Conservation (phyloP, 2,113 vertebrate species). For the Narcine bancroftii region DNA sequence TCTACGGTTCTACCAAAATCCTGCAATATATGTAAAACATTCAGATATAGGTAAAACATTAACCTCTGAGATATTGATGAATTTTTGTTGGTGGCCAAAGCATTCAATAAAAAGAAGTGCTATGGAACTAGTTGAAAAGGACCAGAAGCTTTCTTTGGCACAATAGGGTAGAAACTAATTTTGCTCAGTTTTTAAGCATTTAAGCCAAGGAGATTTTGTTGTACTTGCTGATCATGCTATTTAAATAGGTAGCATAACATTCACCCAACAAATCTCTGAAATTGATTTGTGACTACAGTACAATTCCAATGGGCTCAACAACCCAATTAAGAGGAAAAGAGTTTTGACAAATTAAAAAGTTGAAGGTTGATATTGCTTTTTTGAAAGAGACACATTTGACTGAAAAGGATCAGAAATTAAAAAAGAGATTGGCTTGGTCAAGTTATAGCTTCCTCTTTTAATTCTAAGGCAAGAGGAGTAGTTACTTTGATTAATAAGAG, state of each 20-base stretch:
- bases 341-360: too few species aligned
- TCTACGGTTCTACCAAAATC: too few species aligned
- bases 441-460: too few species aligned
- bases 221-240: not conserved
- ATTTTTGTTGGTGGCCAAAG: not conserved
- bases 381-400: too few species aligned
- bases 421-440: too few species aligned
- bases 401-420: too few species aligned
- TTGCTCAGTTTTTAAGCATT: not conserved
- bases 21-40: too few species aligned
- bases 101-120: not conserved
- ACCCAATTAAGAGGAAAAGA: too few species aligned
- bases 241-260: slow-evolving; percentile 25
- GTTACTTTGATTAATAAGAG: too few species aligned
- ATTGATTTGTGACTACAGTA: slow-evolving; percentile 17
- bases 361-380: too few species aligned
- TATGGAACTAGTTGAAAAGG: not conserved
- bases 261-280: slow-evolving; percentile 29
- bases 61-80: not conserved
- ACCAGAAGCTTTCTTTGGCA: not conserved
- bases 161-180: not conserved
- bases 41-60: not conserved
- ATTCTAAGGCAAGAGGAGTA: too few species aligned
- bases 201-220: not conserved
- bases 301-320: too few species aligned